Percentiles rank a stretch among this genome's conserved stretches.
Evolutionary conservation across 2,797 vertebrate species (phyloP).

Genomic region (Myotis findleyi): DNA sequence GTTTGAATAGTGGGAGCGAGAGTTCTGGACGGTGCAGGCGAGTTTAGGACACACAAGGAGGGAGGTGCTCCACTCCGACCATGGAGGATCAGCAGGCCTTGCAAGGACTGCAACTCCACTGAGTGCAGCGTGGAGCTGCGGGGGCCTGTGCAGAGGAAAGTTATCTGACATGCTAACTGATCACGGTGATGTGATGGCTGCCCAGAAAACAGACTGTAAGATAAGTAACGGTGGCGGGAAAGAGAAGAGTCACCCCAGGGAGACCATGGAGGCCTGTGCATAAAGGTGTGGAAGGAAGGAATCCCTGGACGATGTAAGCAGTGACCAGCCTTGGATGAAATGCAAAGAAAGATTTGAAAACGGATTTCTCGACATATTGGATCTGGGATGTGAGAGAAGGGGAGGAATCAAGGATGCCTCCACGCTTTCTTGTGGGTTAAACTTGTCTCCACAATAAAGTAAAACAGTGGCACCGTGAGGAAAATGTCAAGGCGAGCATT

Average conservation of each 20-base stretch:
- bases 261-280: not conserved
- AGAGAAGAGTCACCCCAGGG: not conserved
- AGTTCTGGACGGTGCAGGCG: not conserved
- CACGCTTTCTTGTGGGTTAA: not conserved
- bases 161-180: not conserved
- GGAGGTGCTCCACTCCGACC: fast-evolving
- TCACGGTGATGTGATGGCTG: not conserved
- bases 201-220: not conserved
- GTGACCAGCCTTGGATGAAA: not conserved
- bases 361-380: not conserved
- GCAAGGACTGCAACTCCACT: not conserved
- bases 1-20: not conserved
- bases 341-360: not conserved
- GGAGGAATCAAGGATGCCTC: not conserved
- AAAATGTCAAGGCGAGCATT: not conserved
- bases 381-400: not conserved
- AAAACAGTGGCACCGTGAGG: not conserved
- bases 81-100: fast-evolving
- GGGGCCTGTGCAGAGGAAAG: not conserved
- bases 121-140: not conserved
- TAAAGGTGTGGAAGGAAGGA: not conserved
- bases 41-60: not conserved
- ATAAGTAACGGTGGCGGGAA: not conserved
- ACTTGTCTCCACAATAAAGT: not conserved
- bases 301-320: not conserved